These are phyloP conservation scores for Acanthacorydalis orientalis DNA, from an alignment of 2,888 invertebrate genomes.

Conservation along the genomic window DNA sequence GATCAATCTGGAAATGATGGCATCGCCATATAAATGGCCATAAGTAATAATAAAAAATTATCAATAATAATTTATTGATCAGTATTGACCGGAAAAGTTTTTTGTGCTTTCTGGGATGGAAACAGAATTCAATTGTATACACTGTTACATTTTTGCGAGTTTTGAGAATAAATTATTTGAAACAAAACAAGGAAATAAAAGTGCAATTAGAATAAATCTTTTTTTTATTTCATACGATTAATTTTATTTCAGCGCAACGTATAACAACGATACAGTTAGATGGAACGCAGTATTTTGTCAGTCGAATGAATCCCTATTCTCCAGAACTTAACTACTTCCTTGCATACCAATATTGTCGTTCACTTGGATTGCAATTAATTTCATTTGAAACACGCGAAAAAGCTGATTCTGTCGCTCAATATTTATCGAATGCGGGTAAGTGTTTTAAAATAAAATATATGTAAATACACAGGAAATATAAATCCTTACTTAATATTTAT, in stretches of 20 bases:
- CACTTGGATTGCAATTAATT: conserved; percentile 66
- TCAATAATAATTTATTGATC: no score
- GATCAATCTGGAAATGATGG: no score
- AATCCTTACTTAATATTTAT: no score
- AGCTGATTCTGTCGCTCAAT: conserved; percentile 68
- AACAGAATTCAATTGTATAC: no score
- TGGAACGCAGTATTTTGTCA: conserved; percentile 72
- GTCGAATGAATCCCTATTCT: conserved; percentile 74
- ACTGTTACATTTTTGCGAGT: no score
- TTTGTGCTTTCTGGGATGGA: no score
- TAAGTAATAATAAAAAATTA: no score
- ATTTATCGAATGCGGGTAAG: conserved; percentile 58
- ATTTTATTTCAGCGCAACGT: conserved; percentile 52
- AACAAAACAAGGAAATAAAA: no score
- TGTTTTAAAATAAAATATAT: no score
- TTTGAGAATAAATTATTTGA: no score
- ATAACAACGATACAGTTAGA: conserved; percentile 75
- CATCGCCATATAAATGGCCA: no score
- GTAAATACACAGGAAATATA: conserved; percentile 9
- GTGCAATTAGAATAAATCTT: neutral
- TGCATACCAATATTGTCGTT: conserved; percentile 77
- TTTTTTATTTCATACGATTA: neutral
- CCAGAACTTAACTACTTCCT: conserved; percentile 74
- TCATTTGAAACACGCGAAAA: conserved; percentile 79
- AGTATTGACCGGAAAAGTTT: no score